Evolutionary conservation across 2,888 invertebrate species (phyloP).

Genomic region (Petrolisthes manimaculis): DNA sequence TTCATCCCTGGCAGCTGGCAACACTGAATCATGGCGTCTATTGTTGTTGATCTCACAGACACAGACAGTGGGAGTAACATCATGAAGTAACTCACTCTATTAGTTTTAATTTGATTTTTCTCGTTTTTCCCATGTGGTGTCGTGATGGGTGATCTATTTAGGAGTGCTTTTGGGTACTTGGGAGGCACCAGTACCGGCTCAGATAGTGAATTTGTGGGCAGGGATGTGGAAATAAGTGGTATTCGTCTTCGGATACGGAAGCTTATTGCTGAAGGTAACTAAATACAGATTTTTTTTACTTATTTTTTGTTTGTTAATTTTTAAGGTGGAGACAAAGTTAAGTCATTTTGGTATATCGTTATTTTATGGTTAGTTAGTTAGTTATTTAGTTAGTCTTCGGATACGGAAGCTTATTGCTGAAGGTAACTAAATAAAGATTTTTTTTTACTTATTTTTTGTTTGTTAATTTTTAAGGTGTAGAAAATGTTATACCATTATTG

Average conservation of each 20-base stretch:
- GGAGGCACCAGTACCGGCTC: slow-evolving; percentile 53
- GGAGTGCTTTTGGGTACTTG: slow-evolving; percentile 62
- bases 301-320: not conserved
- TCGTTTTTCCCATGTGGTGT: not conserved
- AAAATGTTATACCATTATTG: too few species aligned
- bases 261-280: slow-evolving; percentile 94
- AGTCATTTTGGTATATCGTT: too few species aligned
- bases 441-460: too few species aligned
- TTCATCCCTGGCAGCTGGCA: too few species aligned
- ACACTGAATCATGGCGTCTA: not conserved
- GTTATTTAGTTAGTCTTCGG: too few species aligned
- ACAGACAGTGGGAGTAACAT: slow-evolving; percentile 24
- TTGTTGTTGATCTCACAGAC: slow-evolving; percentile 15
- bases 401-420: slow-evolving; percentile 76
- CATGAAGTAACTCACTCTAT: slow-evolving; percentile 31
- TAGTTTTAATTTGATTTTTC: not conserved
- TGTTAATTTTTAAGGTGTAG: too few species aligned
- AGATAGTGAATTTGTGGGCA: slow-evolving; percentile 89
- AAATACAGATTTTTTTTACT: slow-evolving; percentile 10
- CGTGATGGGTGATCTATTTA: slow-evolving; percentile 64
- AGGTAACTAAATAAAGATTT: too few species aligned
- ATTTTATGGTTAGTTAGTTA: too few species aligned
- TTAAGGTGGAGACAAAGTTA: not conserved
- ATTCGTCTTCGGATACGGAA: slow-evolving; percentile 90
- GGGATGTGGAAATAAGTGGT: slow-evolving; percentile 89